Evolutionary conservation across 2,797 vertebrate genomes (phyloP).

Genomic region (Otus scops): DNA sequence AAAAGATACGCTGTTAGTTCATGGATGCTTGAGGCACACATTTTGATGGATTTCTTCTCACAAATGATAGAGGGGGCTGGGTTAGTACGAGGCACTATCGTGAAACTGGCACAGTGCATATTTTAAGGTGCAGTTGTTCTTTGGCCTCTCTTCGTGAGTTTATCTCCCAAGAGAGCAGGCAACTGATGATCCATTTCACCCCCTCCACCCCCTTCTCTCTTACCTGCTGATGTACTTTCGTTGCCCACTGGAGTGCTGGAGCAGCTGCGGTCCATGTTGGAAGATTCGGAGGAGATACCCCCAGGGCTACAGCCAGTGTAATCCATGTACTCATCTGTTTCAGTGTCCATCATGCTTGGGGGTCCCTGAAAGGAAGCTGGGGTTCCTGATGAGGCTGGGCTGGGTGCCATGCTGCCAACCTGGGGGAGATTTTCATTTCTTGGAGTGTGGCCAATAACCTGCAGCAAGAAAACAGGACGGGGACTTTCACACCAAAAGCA

Average conservation of each 20-base stretch:
- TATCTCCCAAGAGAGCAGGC: background rate
- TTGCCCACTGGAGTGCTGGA: slow-evolving; percentile 97
- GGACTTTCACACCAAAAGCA: slow-evolving; percentile 10
- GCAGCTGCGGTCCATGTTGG: slow-evolving; percentile 96
- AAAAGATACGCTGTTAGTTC: background rate
- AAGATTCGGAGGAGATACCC: slow-evolving; percentile 94
- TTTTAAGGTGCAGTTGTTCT: background rate
- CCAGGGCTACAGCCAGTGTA: slow-evolving; percentile 92
- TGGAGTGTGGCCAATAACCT: slow-evolving; percentile 78
- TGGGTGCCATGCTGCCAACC: slow-evolving; percentile 73
- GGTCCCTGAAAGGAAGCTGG: slow-evolving; percentile 75
- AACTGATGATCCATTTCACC: background rate
- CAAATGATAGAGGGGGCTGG: background rate
- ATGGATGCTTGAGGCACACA: background rate
- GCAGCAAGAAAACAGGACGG: background rate
- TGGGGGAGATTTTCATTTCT: slow-evolving; percentile 78
- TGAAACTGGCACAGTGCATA: background rate
- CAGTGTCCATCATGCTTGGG: slow-evolving; percentile 82
- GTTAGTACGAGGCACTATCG: background rate
- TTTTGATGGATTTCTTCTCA: background rate
- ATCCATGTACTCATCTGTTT: slow-evolving; percentile 94
- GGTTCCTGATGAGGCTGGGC: slow-evolving; percentile 71
- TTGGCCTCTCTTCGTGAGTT: background rate
- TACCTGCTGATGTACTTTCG: slow-evolving; percentile 93
- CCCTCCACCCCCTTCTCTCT: background rate